phyloP scores from a whole-genome alignment of 1,140 invertebrate species.

The Pseudomyrmex flavicornis region DNA sequence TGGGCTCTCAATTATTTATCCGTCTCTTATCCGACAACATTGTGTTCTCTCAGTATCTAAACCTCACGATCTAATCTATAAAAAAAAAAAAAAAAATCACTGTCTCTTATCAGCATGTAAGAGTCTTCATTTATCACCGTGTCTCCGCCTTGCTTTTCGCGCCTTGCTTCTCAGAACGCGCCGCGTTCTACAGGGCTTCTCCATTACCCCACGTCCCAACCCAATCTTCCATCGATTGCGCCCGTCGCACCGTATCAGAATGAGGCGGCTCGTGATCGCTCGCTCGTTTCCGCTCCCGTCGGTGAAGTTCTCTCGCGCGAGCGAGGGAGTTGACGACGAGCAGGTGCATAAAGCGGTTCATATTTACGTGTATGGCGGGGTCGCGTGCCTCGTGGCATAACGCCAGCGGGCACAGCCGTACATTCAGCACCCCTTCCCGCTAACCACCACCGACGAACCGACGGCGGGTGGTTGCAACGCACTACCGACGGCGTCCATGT shows the following conservation, averaged over 20 bases:
- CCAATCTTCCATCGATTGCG: slow-evolving; percentile 30
- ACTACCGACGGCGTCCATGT: slow-evolving; percentile 11
- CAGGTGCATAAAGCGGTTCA: slow-evolving; percentile 71
- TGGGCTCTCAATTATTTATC: no score
- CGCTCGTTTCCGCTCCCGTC: slow-evolving; percentile 9
- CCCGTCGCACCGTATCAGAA: slow-evolving; percentile 15
- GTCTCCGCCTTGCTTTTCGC: background rate
- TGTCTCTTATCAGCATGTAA: background rate
- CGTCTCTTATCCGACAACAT: background rate
- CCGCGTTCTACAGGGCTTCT: slow-evolving; percentile 7
- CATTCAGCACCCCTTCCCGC: slow-evolving; percentile 68
- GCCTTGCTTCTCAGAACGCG: slow-evolving; percentile 7
- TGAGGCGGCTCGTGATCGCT: slow-evolving; percentile 1
- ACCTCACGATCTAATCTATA: no score
- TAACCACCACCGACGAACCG: slow-evolving; percentile 52
- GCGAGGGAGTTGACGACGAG: slow-evolving; percentile 41
- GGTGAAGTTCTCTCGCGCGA: background rate
- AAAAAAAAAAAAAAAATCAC: background rate
- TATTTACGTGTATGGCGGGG: slow-evolving; percentile 76
- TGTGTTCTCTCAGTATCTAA: background rate
- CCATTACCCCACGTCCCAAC: slow-evolving; percentile 23
- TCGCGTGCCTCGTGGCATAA: slow-evolving; percentile 82
- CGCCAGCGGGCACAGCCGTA: slow-evolving; percentile 69
- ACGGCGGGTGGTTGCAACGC: background rate
- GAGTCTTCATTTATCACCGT: slow-evolving; percentile 16